These are phyloP conservation scores for Ceyx cyanopectus DNA, from an alignment of 2,113 vertebrate species.

Conservation along the genomic window DNA sequence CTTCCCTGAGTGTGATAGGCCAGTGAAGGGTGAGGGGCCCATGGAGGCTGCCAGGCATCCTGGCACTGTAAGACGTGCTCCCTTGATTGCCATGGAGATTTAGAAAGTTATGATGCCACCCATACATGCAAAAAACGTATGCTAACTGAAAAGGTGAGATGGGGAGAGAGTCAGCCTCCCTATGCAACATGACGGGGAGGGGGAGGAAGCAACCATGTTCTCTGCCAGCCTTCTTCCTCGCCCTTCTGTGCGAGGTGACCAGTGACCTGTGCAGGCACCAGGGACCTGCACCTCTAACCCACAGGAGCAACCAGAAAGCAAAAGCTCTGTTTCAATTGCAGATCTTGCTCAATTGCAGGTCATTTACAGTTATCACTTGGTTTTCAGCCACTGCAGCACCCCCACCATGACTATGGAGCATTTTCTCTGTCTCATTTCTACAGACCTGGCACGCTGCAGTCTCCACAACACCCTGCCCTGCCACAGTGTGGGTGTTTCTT, in stretches of 20 bases:
- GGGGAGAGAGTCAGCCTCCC: neutral
- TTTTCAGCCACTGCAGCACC: neutral
- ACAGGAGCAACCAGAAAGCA: neutral
- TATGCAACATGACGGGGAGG: accelerated
- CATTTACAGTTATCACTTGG: neutral
- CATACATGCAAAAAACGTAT: neutral
- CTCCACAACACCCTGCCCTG: neutral
- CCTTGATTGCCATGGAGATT: neutral
- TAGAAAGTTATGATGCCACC: neutral
- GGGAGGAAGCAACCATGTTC: neutral
- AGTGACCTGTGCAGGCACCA: too few species aligned
- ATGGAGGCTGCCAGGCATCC: accelerated
- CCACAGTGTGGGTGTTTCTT: accelerated
- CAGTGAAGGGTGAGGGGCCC: accelerated
- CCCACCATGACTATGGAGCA: accelerated
- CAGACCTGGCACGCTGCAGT: neutral
- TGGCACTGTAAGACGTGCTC: neutral
- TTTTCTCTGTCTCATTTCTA: neutral
- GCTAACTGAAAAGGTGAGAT: neutral
- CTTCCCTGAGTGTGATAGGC: neutral
- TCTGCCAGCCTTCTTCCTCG: accelerated
- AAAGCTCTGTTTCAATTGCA: too few species aligned
- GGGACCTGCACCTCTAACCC: neutral
- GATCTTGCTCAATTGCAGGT: neutral
- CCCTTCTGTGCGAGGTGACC: accelerated